Conservation (phyloP, 1,140 invertebrate genomes). For the Asobara japonica region DNA sequence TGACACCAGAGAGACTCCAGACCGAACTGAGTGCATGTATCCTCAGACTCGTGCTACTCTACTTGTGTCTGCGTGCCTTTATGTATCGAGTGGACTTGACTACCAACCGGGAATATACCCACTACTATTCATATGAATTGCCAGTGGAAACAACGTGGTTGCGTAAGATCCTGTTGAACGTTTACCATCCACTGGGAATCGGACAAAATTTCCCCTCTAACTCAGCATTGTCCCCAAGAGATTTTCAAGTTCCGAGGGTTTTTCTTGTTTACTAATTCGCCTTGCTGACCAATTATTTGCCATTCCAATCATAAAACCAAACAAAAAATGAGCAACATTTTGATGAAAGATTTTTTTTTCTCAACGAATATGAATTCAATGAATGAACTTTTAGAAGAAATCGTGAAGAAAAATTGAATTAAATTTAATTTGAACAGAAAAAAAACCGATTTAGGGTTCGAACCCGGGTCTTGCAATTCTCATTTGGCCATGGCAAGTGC, state of each 20-base stretch:
- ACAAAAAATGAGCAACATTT: too few species aligned
- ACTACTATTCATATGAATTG: slow-evolving; percentile 8
- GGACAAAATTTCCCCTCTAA: not conserved
- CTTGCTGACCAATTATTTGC: too few species aligned
- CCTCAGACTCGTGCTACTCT: not conserved
- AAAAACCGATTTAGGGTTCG: too few species aligned
- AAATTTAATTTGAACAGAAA: too few species aligned
- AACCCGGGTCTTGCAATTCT: too few species aligned
- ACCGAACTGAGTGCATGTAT: not conserved
- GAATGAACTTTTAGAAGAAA: too few species aligned
- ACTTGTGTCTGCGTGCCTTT: slow-evolving; percentile 16
- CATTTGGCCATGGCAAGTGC: too few species aligned
- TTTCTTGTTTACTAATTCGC: too few species aligned
- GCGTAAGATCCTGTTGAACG: slow-evolving; percentile 21
- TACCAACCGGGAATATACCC: slow-evolving; percentile 9
- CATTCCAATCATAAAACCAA: too few species aligned
- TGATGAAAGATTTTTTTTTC: too few species aligned
- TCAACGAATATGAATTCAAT: too few species aligned
- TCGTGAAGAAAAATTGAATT: too few species aligned
- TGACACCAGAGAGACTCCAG: slow-evolving; percentile 11
- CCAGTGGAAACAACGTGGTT: slow-evolving; percentile 13
- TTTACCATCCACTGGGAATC: slow-evolving; percentile 4
- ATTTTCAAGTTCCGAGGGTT: not conserved
- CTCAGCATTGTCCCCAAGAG: slow-evolving; percentile 1
- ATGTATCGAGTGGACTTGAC: slow-evolving; percentile 15